Percentiles rank a stretch among this genome's conserved stretches.
These are phyloP conservation scores for Hoplodrina ambigua DNA, from an alignment of 2,888 invertebrate species.

Conservation along the genomic window DNA sequence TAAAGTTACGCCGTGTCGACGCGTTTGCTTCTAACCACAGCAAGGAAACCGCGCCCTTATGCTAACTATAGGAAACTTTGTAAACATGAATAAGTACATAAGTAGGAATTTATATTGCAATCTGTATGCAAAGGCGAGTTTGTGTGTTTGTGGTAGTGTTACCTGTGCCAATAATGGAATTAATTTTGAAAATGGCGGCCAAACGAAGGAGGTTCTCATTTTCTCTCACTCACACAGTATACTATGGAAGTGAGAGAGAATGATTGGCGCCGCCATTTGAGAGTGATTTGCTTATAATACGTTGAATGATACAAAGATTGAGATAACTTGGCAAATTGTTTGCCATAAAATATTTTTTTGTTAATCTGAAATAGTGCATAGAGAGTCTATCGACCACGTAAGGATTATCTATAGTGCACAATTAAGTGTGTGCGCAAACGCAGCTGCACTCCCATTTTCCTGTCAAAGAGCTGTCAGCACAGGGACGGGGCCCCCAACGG, in stretches of 20 bases:
- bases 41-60: slow-evolving; percentile 8
- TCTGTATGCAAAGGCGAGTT: slow-evolving; percentile 17
- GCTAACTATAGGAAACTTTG: slow-evolving; percentile 26
- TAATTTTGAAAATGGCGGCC: not conserved
- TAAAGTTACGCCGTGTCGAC: slow-evolving; percentile 25
- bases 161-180: not conserved
- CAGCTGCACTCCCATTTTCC: no score
- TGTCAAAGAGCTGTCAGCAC: no score
- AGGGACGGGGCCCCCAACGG: no score
- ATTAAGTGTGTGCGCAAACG: no score
- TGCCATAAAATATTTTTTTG: no score
- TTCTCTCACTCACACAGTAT: not conserved
- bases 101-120: slow-evolving; percentile 25
- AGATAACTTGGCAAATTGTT: no score
- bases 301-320: no score
- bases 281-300: no score
- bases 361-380: no score
- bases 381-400: no score
- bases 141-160: not conserved
- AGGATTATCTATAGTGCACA: no score
- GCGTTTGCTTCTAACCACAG: slow-evolving; percentile 4
- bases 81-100: slow-evolving; percentile 26
- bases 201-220: not conserved
- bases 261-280: no score
- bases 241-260: not conserved